These are phyloP conservation scores for Rhabdomys dilectus DNA, from an alignment of 2,113 vertebrate species.

Conservation along the genomic window DNA sequence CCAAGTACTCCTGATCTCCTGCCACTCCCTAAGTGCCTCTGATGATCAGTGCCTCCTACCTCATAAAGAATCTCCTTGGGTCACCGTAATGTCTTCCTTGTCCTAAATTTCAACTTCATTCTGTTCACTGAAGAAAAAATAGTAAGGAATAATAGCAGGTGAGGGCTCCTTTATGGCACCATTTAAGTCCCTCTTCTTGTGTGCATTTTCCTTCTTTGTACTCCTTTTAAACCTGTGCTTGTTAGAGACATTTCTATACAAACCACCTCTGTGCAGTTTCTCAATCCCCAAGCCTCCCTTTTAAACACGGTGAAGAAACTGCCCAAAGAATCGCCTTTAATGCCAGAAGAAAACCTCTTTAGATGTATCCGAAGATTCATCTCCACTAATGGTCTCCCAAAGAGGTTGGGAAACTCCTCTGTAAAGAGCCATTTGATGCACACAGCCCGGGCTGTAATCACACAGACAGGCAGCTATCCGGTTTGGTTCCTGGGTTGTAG, in stretches of 20 bases:
- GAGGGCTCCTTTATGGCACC: background rate
- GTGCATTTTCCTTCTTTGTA: background rate
- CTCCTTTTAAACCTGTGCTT: background rate
- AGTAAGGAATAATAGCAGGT: too few relatives aligned
- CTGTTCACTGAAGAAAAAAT: conserved; percentile 40
- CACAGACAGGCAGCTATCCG: background rate
- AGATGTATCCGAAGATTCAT: background rate
- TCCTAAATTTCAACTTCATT: conserved; percentile 46
- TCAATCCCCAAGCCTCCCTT: background rate
- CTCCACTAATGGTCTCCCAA: background rate
- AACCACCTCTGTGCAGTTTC: background rate
- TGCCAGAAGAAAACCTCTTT: background rate
- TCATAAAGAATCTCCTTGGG: background rate
- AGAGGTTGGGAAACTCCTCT: background rate
- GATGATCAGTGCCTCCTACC: background rate
- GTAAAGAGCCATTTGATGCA: background rate
- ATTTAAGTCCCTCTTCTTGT: background rate
- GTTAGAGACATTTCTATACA: background rate
- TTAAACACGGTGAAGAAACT: background rate
- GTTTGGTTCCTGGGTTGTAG: background rate
- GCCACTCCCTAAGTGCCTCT: background rate
- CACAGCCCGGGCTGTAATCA: background rate
- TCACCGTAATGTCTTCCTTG: background rate
- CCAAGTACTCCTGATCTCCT: background rate
- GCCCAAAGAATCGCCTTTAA: background rate